Conservation (phyloP, 2,888 invertebrate species). For the Zaprionus lineosus region DNA sequence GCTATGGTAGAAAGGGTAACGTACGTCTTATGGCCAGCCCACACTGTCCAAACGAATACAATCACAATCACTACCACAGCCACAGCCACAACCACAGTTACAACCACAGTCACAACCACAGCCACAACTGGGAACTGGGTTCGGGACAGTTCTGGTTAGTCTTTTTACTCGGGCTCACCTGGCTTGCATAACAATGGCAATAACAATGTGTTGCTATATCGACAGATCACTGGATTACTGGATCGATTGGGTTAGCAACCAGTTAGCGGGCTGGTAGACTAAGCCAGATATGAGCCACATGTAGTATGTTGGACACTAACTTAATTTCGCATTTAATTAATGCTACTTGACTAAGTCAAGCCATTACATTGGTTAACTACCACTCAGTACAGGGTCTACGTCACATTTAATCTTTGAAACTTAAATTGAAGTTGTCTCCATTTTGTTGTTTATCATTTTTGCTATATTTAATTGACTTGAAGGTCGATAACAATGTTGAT, state of each 20-base stretch:
- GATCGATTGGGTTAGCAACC: conserved; percentile 22
- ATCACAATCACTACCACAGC: neutral
- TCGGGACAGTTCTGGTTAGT: conserved; percentile 39
- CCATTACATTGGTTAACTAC: conserved; percentile 12
- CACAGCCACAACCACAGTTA: neutral
- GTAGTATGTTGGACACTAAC: too few relatives aligned
- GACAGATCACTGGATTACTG: conserved; percentile 19
- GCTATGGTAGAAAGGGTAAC: conserved; percentile 56
- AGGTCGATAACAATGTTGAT: conserved; percentile 41
- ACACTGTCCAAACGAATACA: too few relatives aligned
- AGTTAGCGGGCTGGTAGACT: too few relatives aligned
- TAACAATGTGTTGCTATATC: conserved; percentile 19
- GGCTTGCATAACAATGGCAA: conserved; percentile 50
- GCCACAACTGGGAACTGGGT: conserved; percentile 14
- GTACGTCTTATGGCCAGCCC: conserved; percentile 62
- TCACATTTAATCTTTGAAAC: conserved; percentile 25
- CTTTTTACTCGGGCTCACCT: conserved; percentile 14
- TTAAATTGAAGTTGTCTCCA: conserved; percentile 11
- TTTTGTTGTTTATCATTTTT: conserved; percentile 31
- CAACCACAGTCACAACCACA: neutral
- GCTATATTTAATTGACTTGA: conserved; percentile 51
- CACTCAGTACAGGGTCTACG: conserved; percentile 10
- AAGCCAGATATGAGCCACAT: too few relatives aligned
- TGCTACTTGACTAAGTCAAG: conserved; percentile 32
- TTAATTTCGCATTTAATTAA: conserved; percentile 62